Conservation (phyloP, 2,113 vertebrate species). For the Strix uralensis region DNA sequence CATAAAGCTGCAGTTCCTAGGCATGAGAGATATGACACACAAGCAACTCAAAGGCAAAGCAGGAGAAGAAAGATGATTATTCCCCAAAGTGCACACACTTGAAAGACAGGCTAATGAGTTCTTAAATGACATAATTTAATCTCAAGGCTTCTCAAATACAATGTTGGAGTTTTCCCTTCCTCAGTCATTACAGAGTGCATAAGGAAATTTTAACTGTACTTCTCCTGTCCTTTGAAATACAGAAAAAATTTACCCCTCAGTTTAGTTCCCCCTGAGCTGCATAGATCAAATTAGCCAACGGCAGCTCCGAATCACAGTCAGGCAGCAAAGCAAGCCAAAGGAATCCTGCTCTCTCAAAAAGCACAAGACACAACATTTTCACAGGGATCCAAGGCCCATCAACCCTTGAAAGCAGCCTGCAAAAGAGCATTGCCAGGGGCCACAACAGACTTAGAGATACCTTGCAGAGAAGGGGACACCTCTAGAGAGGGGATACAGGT, state of each 20-base stretch:
- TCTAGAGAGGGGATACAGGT: not conserved
- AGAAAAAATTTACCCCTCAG: not conserved
- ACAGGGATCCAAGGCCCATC: not conserved
- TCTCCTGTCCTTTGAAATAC: slow-evolving; percentile 20
- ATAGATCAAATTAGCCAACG: not conserved
- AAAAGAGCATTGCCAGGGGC: not conserved
- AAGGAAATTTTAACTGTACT: slow-evolving; percentile 10
- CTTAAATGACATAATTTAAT: slow-evolving; percentile 58
- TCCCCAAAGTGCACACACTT: slow-evolving; percentile 22
- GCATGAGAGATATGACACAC: slow-evolving; percentile 3
- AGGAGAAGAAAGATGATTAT: slow-evolving; percentile 56
- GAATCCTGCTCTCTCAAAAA: not conserved
- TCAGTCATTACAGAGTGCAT: not conserved
- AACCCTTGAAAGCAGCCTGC: not conserved
- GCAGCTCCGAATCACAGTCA: not conserved
- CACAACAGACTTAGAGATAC: not conserved
- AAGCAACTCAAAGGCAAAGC: slow-evolving; percentile 36
- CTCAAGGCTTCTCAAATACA: slow-evolving; percentile 30
- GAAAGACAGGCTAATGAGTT: slow-evolving; percentile 61
- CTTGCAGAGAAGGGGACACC: not conserved
- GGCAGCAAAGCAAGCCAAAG: not conserved
- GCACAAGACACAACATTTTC: not conserved
- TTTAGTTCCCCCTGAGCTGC: not conserved
- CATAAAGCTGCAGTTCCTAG: slow-evolving; percentile 32
- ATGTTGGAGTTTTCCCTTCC: slow-evolving; percentile 5